A percentile compares a stretch with the other conserved stretches of the same genome.
Conservation (phyloP, 64 coral and sea anemone species). For the Catalaphyllia jardinei region DNA sequence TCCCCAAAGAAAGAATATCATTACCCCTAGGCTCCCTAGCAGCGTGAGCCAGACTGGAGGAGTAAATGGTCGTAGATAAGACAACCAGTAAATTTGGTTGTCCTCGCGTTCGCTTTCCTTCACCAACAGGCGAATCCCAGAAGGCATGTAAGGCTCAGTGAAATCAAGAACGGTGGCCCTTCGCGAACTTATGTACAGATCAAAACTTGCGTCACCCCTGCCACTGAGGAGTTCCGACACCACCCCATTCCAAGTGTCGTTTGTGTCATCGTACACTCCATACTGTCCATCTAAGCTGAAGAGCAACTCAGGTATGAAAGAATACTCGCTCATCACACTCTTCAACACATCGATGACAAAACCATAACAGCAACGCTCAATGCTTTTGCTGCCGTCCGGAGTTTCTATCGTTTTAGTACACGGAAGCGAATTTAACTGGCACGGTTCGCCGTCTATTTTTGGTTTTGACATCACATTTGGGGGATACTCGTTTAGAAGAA, state of each 20-base stretch:
- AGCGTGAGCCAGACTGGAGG: conserved; percentile 78
- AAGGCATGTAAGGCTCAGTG: conserved; percentile 83
- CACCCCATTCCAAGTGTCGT: conserved; percentile 83
- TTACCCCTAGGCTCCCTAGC: conserved; percentile 59
- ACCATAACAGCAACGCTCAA: conserved; percentile 73
- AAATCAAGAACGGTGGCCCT: conserved; percentile 77
- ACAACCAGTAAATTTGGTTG: conserved; percentile 72
- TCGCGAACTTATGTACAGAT: conserved; percentile 83
- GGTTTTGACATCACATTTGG: conserved; percentile 78
- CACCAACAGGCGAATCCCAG: conserved; percentile 81
- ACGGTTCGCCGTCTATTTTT: conserved; percentile 38
- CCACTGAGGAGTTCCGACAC: conserved; percentile 64
- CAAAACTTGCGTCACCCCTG: conserved; percentile 69
- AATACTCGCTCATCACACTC: conserved; percentile 17
- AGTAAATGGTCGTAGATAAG: conserved; percentile 87
- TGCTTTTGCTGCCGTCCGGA: background rate
- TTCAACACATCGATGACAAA: conserved; percentile 85
- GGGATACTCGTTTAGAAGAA: conserved; percentile 80
- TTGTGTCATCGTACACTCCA: conserved; percentile 72
- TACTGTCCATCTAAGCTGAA: conserved; percentile 78
- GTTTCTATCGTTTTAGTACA: conserved; percentile 49
- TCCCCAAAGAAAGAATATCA: conserved; percentile 79
- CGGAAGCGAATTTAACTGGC: conserved; percentile 30
- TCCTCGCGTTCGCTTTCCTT: conserved; percentile 58
- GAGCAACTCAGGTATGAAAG: conserved; percentile 43